These are phyloP conservation scores for Otis tarda DNA, from an alignment of 2,113 vertebrate genomes.

Conservation along the genomic window DNA sequence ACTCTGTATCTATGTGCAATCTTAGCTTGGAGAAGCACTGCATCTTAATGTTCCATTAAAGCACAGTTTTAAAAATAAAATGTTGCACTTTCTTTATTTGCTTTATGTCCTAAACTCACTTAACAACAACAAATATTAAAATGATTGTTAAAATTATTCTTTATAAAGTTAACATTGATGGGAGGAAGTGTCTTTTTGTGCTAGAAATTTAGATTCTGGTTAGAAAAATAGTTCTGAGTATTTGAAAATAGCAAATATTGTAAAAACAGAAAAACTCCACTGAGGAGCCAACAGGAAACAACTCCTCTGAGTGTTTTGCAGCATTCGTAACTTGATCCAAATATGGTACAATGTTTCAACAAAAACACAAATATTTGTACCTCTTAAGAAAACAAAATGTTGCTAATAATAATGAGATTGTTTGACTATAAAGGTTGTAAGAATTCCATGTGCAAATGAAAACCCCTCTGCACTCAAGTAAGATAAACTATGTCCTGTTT, in stretches of 20 bases:
- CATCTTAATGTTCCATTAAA: not conserved
- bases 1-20: not conserved
- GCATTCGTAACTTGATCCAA: not conserved
- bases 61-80: not conserved
- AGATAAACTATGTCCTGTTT: slow-evolving; percentile 23
- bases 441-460: not conserved
- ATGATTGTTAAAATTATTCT: not conserved
- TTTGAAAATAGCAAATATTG: too few relatives aligned
- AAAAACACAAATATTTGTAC: not conserved
- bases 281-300: not conserved
- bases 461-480: not conserved
- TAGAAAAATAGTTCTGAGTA: too few relatives aligned
- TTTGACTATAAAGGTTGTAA: not conserved
- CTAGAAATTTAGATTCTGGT: not conserved
- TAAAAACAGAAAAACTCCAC: too few relatives aligned
- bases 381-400: not conserved
- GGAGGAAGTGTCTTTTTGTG: rapidly evolving
- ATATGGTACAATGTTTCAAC: not conserved
- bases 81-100: not conserved
- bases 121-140: not conserved
- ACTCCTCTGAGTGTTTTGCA: not conserved
- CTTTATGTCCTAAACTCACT: not conserved
- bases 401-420: not conserved
- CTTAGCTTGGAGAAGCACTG: not conserved
- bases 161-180: not conserved